phyloP scores from a whole-genome alignment of 30 jellyfish, hydroid and myxozoan species.

The Nemopilema nomurai region DNA sequence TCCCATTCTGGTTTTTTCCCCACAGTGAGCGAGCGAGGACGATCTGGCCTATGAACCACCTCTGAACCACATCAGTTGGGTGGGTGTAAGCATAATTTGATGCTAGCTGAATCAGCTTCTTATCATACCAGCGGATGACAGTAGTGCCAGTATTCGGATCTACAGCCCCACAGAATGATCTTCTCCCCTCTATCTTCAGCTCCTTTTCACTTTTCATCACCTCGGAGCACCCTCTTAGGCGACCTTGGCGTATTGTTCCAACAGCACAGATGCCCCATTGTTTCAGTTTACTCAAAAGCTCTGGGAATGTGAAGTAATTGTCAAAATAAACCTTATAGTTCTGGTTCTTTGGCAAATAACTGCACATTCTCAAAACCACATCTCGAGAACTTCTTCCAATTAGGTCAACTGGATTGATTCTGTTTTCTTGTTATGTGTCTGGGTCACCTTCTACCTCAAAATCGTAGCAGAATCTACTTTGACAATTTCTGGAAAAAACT shows the following conservation, averaged over 20 bases:
- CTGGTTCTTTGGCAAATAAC: constrained; percentile 38
- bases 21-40: constrained; percentile 40
- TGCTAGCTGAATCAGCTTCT: constrained; percentile 48
- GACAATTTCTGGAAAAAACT: constrained; percentile 41
- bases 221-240: constrained; percentile 45
- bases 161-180: constrained; percentile 51
- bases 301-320: constrained; percentile 54
- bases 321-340: constrained; percentile 57
- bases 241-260: constrained; percentile 61
- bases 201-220: constrained; percentile 45
- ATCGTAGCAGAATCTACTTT: constrained; percentile 42
- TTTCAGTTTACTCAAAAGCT: constrained; percentile 55
- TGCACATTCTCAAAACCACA: constrained; percentile 58
- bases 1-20: constrained; percentile 46
- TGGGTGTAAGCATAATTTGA: constrained; percentile 35
- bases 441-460: constrained; percentile 72
- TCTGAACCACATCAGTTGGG: constrained; percentile 50
- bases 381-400: constrained; percentile 50
- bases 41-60: constrained; percentile 48
- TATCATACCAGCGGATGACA: constrained; percentile 57
- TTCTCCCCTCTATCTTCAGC: constrained; percentile 65
- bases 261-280: constrained; percentile 54
- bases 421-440: constrained; percentile 18
- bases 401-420: not conserved
- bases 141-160: constrained; percentile 57